A percentile compares a stretch with the other conserved stretches of the same genome.
These are phyloP conservation scores for Heterodera schachtii DNA, from an alignment of 1,140 invertebrate genomes.

Conservation along the genomic window DNA sequence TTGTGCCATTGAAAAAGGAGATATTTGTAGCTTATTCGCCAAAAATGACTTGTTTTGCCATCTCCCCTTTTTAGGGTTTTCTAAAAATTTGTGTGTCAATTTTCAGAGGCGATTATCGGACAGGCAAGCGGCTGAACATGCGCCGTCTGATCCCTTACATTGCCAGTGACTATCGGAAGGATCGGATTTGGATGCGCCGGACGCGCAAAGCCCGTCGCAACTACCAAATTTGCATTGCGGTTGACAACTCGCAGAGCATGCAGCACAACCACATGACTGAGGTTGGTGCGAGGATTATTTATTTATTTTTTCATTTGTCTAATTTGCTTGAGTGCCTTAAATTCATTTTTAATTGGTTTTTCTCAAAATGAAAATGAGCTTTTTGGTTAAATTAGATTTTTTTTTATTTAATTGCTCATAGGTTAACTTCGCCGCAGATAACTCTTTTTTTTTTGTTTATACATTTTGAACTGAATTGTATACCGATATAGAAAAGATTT, in stretches of 20 bases:
- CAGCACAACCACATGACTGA: slow-evolving; percentile 84
- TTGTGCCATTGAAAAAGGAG: too few species aligned
- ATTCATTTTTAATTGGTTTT: too few species aligned
- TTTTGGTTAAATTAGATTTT: too few species aligned
- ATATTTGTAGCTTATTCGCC: too few species aligned
- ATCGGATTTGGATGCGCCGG: slow-evolving; percentile 95
- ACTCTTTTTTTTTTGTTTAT: too few species aligned
- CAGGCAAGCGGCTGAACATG: slow-evolving; percentile 96
- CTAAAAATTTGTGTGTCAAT: too few species aligned
- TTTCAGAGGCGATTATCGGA: slow-evolving; percentile 85
- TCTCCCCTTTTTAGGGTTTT: background rate
- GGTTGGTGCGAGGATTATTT: slow-evolving; percentile 54
- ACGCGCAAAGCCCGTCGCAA: slow-evolving; percentile 92
- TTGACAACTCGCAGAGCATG: slow-evolving; percentile 95
- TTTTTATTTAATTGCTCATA: too few species aligned
- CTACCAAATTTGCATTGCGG: slow-evolving; percentile 92
- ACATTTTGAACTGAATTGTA: too few species aligned
- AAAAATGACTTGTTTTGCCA: slow-evolving; percentile 16
- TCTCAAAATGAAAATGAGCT: too few species aligned
- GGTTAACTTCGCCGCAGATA: too few species aligned
- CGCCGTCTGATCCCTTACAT: slow-evolving; percentile 94
- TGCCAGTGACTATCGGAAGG: slow-evolving; percentile 96
- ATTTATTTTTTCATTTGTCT: background rate
- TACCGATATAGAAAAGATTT: too few species aligned
- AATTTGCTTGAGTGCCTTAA: too few species aligned